These are phyloP conservation scores for Mormyrus lacerda DNA, from an alignment of 2,113 vertebrate genomes.

Conservation along the genomic window DNA sequence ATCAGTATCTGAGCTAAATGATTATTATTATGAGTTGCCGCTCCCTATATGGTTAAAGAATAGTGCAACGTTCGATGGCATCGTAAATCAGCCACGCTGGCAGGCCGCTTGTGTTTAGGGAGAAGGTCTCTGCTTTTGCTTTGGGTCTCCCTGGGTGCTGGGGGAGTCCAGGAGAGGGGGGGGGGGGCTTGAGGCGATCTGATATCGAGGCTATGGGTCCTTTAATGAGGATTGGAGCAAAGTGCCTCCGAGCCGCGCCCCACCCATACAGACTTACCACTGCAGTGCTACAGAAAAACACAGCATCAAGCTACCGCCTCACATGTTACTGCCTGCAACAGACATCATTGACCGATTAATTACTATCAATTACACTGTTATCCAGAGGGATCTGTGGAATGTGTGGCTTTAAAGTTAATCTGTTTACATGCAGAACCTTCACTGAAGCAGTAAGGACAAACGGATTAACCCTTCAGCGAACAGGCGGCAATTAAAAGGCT, in stretches of 20 bases:
- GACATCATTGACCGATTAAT: not conserved
- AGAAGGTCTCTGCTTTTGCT: not conserved
- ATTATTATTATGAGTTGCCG: not conserved
- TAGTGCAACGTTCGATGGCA: not conserved
- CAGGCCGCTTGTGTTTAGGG: not conserved
- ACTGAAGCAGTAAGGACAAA: not conserved
- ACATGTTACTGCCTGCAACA: not conserved
- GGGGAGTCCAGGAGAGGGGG: not conserved
- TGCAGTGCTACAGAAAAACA: not conserved
- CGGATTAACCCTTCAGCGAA: not conserved
- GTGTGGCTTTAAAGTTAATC: not conserved
- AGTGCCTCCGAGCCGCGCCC: not conserved
- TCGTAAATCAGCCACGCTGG: slow-evolving; percentile 9
- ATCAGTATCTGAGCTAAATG: not conserved
- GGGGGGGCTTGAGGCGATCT: not conserved
- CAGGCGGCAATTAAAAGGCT: not conserved
- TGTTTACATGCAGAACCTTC: not conserved
- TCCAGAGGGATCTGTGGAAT: not conserved
- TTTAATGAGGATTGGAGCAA: not conserved
- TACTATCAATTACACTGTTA: not conserved
- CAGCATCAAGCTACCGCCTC: not conserved
- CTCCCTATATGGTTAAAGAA: not conserved
- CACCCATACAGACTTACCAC: not conserved
- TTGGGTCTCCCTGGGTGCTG: not conserved
- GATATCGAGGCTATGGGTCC: not conserved